Conservation (phyloP, 2,888 invertebrate genomes). For the Holacanthella duospinosa region DNA sequence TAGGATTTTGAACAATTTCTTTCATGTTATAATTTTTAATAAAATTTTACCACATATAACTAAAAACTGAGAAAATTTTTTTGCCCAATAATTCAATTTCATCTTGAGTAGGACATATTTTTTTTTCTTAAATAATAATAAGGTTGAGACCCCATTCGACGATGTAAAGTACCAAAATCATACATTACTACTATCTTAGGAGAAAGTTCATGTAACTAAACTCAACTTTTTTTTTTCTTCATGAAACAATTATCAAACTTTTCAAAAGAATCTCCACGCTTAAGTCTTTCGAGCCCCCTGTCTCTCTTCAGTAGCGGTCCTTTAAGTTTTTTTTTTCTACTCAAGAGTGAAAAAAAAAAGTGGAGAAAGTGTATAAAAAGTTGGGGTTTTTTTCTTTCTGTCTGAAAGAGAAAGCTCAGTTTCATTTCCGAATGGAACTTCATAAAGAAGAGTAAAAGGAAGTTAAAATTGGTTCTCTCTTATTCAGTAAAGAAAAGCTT, state of each 20-base stretch:
- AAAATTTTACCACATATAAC: too few relatives aligned
- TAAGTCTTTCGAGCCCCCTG: neutral
- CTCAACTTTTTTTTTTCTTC: neutral
- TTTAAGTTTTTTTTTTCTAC: neutral
- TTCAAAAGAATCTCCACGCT: neutral
- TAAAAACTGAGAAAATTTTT: too few relatives aligned
- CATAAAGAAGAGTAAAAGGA: conserved; percentile 6
- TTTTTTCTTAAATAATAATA: too few relatives aligned
- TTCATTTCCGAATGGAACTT: neutral
- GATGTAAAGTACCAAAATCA: too few relatives aligned
- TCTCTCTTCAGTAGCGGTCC: neutral
- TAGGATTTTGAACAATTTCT: too few relatives aligned
- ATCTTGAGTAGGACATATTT: too few relatives aligned
- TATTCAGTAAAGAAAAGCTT: neutral
- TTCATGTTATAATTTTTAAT: too few relatives aligned
- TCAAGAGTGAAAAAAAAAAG: neutral
- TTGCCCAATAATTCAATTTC: too few relatives aligned
- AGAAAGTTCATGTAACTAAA: neutral
- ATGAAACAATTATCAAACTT: conserved; percentile 2
- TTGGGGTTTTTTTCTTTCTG: neutral
- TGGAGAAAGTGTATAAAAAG: too few relatives aligned
- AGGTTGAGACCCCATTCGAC: too few relatives aligned
- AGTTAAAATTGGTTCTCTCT: conserved; percentile 6
- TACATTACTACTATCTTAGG: too few relatives aligned
- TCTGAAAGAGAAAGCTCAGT: too few relatives aligned